Conservation (phyloP, 2,888 invertebrate genomes). For the Hydropsyche betteni region DNA sequence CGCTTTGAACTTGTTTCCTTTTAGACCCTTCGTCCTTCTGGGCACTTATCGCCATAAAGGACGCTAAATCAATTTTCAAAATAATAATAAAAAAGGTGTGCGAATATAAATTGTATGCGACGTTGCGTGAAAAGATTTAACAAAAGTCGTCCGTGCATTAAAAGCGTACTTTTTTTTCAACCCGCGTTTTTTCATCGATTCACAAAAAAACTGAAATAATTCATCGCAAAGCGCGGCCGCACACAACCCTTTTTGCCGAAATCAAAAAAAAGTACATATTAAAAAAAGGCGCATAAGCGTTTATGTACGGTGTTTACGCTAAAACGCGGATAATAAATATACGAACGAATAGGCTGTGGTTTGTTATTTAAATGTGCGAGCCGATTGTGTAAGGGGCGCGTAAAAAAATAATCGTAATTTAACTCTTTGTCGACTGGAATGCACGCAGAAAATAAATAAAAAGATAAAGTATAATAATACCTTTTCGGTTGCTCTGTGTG, state of each 20-base stretch:
- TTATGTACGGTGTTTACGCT: conserved; percentile 15
- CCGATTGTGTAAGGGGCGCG: conserved; percentile 5
- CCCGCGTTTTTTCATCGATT: conserved; percentile 8
- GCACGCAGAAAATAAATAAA: neutral
- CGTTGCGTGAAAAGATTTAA: no score
- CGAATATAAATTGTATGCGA: no score
- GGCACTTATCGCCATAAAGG: no score
- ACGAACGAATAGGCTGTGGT: conserved; percentile 26
- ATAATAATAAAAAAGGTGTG: no score
- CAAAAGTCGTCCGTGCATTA: no score
- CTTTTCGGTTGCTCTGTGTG: neutral
- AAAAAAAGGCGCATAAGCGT: neutral
- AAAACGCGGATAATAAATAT: conserved; percentile 27
- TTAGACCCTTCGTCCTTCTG: no score
- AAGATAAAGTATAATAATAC: neutral
- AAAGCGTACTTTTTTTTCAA: no score
- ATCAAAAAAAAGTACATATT: neutral
- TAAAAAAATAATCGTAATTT: conserved; percentile 17
- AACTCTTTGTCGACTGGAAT: neutral
- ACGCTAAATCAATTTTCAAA: no score
- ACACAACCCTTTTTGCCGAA: conserved; percentile 3
- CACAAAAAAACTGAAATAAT: conserved; percentile 8
- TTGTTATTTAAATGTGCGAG: conserved; percentile 26
- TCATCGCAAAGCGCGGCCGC: neutral
- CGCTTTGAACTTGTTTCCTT: no score